phyloP scores from a whole-genome alignment of 2,888 invertebrate genomes.

The Brachyopa scutellaris region DNA sequence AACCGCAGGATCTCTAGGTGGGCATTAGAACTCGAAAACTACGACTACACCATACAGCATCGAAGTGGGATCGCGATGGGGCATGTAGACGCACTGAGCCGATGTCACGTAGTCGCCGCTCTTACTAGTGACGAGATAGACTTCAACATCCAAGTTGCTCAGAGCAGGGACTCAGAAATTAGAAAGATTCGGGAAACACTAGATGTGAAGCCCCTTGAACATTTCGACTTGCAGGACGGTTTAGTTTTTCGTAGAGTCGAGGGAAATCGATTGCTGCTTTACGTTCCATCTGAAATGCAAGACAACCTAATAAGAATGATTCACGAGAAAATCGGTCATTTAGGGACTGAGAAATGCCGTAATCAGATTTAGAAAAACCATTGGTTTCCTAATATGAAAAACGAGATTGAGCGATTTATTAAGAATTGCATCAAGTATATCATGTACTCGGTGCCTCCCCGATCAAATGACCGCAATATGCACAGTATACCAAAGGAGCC shows the following conservation, averaged over 20 bases:
- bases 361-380: too few relatives aligned
- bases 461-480: not conserved
- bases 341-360: too few relatives aligned
- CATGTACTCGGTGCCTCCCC: not conserved
- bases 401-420: too few relatives aligned
- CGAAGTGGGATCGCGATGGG: conserved; percentile 76
- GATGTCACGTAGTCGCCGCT: conserved; percentile 13
- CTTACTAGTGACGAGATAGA: not conserved
- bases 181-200: conserved; percentile 24
- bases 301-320: conserved; percentile 39
- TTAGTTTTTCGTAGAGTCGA: conserved; percentile 36
- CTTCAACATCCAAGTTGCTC: not conserved
- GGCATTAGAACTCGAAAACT: too few relatives aligned
- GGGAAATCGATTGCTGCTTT: conserved; percentile 31
- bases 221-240: conserved; percentile 36
- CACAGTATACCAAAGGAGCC: not conserved
- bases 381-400: too few relatives aligned
- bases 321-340: too few relatives aligned
- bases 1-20: conserved; percentile 76
- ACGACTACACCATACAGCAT: too few relatives aligned
- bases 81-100: conserved; percentile 77
- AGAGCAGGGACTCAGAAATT: conserved; percentile 21
- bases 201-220: conserved; percentile 5
- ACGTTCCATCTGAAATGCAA: conserved; percentile 59
- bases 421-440: not conserved